Conservation (phyloP, 2,797 vertebrate species). For the Bufotes viridis region DNA sequence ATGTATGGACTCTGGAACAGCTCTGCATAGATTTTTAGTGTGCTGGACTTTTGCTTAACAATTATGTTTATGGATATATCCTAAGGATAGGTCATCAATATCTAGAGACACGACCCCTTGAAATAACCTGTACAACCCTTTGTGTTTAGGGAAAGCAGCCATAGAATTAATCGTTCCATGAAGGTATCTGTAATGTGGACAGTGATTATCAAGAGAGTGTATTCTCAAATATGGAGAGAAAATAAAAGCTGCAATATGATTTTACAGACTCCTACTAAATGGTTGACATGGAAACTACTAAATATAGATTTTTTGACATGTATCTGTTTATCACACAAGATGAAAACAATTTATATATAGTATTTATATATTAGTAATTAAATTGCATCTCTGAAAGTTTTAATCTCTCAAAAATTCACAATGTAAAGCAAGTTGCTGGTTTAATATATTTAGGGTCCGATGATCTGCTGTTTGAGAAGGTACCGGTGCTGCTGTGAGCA, state of each 20-base stretch:
- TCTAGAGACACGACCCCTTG: no score
- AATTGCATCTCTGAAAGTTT: neutral
- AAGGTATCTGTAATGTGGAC: conserved; percentile 37
- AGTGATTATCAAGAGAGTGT: conserved; percentile 33
- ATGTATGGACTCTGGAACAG: no score
- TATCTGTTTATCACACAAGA: conserved; percentile 36
- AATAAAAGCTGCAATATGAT: conserved; percentile 40
- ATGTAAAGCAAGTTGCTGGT: neutral
- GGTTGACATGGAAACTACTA: conserved; percentile 59
- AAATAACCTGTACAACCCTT: neutral
- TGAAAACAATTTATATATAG: conserved; percentile 19
- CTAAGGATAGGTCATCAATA: no score
- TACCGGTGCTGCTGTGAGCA: no score
- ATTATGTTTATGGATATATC: no score
- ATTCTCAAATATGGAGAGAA: conserved; percentile 35
- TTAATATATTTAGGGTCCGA: neutral
- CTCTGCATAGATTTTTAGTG: no score
- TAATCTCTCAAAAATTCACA: neutral
- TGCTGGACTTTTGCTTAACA: no score
- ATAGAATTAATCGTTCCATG: conserved; percentile 36
- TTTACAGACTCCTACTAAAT: conserved; percentile 22
- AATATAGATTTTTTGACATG: conserved; percentile 33
- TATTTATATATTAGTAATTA: conserved; percentile 34
- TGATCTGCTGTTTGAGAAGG: no score
- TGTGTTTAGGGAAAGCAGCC: neutral